Evolutionary conservation across 2,888 invertebrate species (phyloP), one percentile per base, ranked within the genome.

Genomic region (Agrilus biguttatus): DNA sequence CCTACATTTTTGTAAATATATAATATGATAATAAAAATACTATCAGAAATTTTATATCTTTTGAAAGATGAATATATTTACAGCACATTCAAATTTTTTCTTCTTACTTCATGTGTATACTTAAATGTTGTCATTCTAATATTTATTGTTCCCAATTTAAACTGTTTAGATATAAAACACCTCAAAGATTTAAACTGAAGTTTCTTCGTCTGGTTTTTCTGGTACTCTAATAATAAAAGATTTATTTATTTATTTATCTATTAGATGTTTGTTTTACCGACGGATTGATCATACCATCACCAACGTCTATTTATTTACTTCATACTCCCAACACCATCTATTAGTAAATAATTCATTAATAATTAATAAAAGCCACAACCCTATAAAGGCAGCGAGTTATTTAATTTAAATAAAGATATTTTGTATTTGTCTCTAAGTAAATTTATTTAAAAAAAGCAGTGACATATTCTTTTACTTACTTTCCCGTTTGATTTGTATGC

Each of bases 261-360:
- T n/a, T n/a, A n/a, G n/a, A n/a, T n/a, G n/a, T n/a, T 14, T n/a
- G 4, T n/a, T 37, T 37, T 14, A n/a, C 5, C 17, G 5, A 37
- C 8, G 6, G 2, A 8, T 10, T 35, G 35, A 42, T 45, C 40
- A 28, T 34, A 40, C 34, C 40, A 45, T 50, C 47, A 54, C 52
- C 53, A 41, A 45, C 14, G 36, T 28, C 59, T 59, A 60, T 51
- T 63, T 61, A 53, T 64, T 63, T 58, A 60, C 56, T 48, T 57
- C 55, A 53, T 66, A 66, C 52, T 63, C 65, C 66, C 66, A 66
- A 63, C 65, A 66, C 66, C 66, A 66, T 55, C 65, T 66, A 58
- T 36, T 38, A 21, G 42, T 43, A 51, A 49, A 23, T 2, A 52
- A 43, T 44, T 35, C 41, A 41, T n/a, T 36, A 43, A 45, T 45